These are phyloP conservation scores for Styela plicata DNA, from an alignment of 23 tunicate genomes.

Conservation along the genomic window DNA sequence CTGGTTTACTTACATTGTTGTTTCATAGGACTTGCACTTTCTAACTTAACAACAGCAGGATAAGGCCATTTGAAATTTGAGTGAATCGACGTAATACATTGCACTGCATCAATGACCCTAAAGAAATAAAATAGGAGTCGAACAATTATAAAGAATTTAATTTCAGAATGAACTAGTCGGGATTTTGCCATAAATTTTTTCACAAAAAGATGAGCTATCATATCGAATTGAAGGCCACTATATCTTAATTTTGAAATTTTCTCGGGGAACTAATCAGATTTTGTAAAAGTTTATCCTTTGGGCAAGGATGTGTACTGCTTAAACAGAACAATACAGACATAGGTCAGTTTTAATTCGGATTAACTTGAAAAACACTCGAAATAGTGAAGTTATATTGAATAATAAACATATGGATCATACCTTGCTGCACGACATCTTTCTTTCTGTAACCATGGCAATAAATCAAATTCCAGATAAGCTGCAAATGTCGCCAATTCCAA, in stretches of 20 bases:
- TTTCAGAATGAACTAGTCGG: no score
- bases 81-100: constrained; percentile 59
- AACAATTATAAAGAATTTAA: no score
- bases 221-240: no score
- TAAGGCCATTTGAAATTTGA: constrained; percentile 83
- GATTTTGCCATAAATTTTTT: no score
- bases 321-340: no score
- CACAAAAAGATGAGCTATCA: no score
- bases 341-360: no score
- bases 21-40: neutral
- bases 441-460: constrained; percentile 84
- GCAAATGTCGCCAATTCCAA: constrained; percentile 82
- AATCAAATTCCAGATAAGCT: constrained; percentile 80
- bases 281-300: neutral
- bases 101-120: constrained; percentile 61
- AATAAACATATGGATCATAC: constrained; percentile 14
- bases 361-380: no score
- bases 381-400: no score
- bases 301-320: neutral
- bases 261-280: no score
- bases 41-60: constrained; percentile 31
- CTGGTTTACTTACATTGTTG: neutral
- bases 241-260: no score
- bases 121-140: no score
- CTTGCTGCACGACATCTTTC: constrained; percentile 85